Conservation (phyloP, 2,888 invertebrate genomes). For the Camptogramma bilineatum region DNA sequence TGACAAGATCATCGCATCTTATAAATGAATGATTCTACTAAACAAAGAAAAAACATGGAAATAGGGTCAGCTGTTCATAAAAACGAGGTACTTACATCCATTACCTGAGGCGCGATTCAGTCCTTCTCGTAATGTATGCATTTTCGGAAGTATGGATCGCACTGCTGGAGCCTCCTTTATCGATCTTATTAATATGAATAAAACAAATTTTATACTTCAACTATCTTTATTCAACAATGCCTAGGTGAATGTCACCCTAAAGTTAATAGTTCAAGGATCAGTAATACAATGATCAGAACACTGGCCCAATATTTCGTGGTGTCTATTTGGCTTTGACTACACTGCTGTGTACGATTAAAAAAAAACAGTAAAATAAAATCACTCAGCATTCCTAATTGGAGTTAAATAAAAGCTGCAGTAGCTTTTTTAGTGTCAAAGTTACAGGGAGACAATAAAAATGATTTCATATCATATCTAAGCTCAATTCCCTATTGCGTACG, state of each 20-base stretch:
- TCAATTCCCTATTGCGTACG: background rate
- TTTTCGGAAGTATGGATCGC: too few species aligned
- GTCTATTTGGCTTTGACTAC: background rate
- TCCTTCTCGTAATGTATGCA: too few species aligned
- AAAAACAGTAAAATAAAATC: background rate
- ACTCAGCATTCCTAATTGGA: background rate
- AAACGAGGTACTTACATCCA: too few species aligned
- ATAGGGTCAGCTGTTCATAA: too few species aligned
- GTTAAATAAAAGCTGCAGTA: background rate
- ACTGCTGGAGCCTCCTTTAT: too few species aligned
- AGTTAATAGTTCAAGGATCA: conserved; percentile 26
- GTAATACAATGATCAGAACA: conserved; percentile 13
- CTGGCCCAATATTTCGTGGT: conserved; percentile 16
- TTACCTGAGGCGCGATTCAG: too few species aligned
- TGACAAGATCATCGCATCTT: too few species aligned
- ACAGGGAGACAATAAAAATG: background rate
- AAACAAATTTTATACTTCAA: conserved; percentile 44
- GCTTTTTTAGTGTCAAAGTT: too few species aligned
- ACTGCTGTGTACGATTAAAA: background rate
- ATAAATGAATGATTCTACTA: too few species aligned
- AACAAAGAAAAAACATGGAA: too few species aligned
- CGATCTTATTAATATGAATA: conserved; percentile 13
- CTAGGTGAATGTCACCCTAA: conserved; percentile 41
- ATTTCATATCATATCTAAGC: background rate
- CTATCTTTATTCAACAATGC: conserved; percentile 66